Percentiles rank a stretch among this genome's conserved stretches.
Conservation (phyloP, 1,140 invertebrate genomes). For the Calosoma granatense region DNA sequence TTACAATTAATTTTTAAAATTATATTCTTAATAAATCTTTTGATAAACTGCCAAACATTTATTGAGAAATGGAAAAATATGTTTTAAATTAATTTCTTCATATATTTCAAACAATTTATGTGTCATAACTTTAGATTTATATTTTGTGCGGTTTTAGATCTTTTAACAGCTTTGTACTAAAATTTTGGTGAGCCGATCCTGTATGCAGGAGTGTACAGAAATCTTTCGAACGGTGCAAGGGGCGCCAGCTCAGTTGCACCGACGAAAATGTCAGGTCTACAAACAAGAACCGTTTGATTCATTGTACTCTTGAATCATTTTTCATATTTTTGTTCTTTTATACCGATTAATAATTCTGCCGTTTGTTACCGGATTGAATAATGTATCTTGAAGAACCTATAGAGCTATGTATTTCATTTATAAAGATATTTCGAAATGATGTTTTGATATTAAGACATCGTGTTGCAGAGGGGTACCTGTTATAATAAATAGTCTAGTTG, state of each 20-base stretch:
- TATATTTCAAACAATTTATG: neutral
- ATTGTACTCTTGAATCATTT: neutral
- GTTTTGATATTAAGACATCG: no score
- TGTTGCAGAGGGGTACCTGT: no score
- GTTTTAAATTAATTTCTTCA: neutral
- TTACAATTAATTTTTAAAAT: neutral
- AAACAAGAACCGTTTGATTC: neutral
- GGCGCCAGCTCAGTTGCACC: neutral
- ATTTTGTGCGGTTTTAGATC: no score
- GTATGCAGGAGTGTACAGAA: no score
- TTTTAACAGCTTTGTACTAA: no score
- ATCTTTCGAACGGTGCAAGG: neutral
- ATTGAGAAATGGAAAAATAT: neutral
- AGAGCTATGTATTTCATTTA: no score
- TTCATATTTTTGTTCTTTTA: neutral
- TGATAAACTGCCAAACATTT: neutral
- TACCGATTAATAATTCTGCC: neutral
- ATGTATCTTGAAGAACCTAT: no score
- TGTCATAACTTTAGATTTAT: neutral
- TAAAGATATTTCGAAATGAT: no score
- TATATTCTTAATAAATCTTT: neutral
- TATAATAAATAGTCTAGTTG: no score
- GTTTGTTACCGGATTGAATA: neutral
- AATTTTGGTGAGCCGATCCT: no score
- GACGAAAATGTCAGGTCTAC: neutral